Evolutionary conservation across 2,797 vertebrate genomes (phyloP).

Genomic region (Hydrocynus forskahlii): DNA sequence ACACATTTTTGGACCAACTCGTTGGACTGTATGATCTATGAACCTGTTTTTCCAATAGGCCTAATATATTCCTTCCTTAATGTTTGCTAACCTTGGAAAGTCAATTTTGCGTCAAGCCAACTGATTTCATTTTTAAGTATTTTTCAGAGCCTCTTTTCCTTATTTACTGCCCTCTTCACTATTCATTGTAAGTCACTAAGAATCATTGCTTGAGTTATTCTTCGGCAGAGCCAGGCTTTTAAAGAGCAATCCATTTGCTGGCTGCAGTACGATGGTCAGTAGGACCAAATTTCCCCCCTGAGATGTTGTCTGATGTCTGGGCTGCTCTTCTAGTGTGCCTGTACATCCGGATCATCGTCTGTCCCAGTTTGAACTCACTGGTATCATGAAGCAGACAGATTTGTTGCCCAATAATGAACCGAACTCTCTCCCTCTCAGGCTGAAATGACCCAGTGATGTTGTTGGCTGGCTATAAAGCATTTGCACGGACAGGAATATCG

Average conservation of each 20-base stretch:
- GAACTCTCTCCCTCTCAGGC: background rate
- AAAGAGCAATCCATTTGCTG: background rate
- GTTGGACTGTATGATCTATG: background rate
- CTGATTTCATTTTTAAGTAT: background rate
- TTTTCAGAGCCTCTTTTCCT: background rate
- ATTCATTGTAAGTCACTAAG: background rate
- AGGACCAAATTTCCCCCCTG: background rate
- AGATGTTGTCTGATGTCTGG: constrained; percentile 7
- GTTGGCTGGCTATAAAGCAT: background rate
- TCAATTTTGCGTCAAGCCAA: background rate
- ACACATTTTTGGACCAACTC: background rate
- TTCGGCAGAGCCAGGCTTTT: background rate
- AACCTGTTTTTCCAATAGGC: background rate
- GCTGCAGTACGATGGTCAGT: constrained; percentile 1
- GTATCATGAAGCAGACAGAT: background rate
- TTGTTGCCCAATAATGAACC: background rate
- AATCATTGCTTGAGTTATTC: background rate
- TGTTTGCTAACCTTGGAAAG: background rate
- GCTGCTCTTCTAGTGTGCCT: background rate
- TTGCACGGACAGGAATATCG: background rate
- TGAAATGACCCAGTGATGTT: background rate
- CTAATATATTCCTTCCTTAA: constrained; percentile 9
- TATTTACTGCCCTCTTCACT: background rate
- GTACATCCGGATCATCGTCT: background rate
- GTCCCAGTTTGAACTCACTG: background rate